These are phyloP conservation scores for Gallirallus australis DNA, from an alignment of 2,797 vertebrate genomes.

Conservation along the genomic window DNA sequence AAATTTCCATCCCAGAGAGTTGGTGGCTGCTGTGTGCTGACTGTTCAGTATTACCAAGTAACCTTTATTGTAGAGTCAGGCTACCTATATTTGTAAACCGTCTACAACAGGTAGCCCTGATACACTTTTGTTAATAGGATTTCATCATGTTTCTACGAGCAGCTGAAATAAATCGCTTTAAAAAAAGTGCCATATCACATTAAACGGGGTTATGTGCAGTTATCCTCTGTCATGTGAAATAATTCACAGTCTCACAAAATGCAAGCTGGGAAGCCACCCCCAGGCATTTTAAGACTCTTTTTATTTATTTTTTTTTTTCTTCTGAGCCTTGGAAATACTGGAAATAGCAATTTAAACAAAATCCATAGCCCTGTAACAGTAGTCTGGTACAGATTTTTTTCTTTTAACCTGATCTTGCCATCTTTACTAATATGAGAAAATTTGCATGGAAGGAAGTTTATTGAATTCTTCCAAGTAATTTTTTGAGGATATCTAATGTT, in stretches of 20 bases:
- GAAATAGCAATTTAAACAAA: conserved; percentile 11
- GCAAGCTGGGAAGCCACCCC: conserved; percentile 38
- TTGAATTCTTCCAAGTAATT: not conserved
- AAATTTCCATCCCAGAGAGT: not conserved
- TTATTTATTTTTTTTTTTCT: not conserved
- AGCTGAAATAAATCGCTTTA: conserved; percentile 69
- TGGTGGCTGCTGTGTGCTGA: conserved; percentile 7
- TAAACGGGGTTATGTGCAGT: conserved; percentile 66
- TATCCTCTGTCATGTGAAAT: conserved; percentile 43
- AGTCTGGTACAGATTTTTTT: not conserved
- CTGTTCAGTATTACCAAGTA: not conserved
- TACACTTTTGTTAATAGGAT: conserved; percentile 58
- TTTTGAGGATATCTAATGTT: not conserved
- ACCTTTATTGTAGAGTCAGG: conserved; percentile 15
- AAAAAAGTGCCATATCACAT: conserved; percentile 29
- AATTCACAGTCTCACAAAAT: conserved; percentile 49
- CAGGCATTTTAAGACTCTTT: not conserved
- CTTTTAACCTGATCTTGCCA: not conserved
- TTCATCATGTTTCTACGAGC: conserved; percentile 45
- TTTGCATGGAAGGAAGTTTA: not conserved
- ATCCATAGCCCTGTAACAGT: not conserved
- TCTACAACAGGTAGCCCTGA: conserved; percentile 28
- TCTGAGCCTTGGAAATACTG: not conserved
- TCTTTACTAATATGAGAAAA: not conserved
- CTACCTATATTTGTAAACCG: conserved; percentile 58